phyloP scores from a whole-genome alignment of 2,888 invertebrate genomes.

The Eupithecia insigniata region DNA sequence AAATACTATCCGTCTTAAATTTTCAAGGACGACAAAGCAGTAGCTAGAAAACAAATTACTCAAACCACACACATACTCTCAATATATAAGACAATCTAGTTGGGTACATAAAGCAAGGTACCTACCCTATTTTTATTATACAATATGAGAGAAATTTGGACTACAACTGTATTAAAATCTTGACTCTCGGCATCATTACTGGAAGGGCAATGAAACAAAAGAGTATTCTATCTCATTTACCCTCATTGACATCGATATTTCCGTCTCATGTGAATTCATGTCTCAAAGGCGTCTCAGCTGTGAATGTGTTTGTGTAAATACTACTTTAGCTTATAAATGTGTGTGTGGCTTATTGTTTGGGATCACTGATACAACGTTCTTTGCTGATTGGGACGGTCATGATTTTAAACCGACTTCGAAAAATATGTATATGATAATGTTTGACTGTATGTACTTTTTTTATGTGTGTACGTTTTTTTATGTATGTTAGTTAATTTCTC shows the following conservation, averaged over 20 bases:
- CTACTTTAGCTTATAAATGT: slow-evolving; percentile 54
- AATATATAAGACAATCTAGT: slow-evolving; percentile 7
- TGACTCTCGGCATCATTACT: slow-evolving; percentile 69
- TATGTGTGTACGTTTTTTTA: too few relatives aligned
- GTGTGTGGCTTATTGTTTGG: slow-evolving; percentile 51
- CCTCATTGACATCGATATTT: slow-evolving; percentile 61
- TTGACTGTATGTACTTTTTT: too few relatives aligned
- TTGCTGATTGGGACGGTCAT: background rate
- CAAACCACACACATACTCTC: too few relatives aligned
- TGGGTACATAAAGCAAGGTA: slow-evolving; percentile 26
- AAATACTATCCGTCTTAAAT: too few relatives aligned
- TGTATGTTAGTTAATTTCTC: too few relatives aligned
- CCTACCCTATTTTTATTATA: slow-evolving; percentile 37
- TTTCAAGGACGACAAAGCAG: too few relatives aligned
- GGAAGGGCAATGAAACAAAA: slow-evolving; percentile 82
- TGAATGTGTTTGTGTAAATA: slow-evolving; percentile 69
- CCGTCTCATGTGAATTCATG: slow-evolving; percentile 65
- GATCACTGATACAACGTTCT: slow-evolving; percentile 44
- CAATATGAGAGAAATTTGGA: slow-evolving; percentile 61
- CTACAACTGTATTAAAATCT: slow-evolving; percentile 80
- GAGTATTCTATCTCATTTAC: slow-evolving; percentile 60
- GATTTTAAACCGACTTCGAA: too few relatives aligned
- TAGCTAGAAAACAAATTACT: too few relatives aligned
- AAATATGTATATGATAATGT: too few relatives aligned
- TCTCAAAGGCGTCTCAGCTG: slow-evolving; percentile 71